Evolutionary conservation across 1,140 invertebrate species (phyloP), one percentile per base, ranked within the genome.

Genomic region (Drosophila guanche): DNA sequence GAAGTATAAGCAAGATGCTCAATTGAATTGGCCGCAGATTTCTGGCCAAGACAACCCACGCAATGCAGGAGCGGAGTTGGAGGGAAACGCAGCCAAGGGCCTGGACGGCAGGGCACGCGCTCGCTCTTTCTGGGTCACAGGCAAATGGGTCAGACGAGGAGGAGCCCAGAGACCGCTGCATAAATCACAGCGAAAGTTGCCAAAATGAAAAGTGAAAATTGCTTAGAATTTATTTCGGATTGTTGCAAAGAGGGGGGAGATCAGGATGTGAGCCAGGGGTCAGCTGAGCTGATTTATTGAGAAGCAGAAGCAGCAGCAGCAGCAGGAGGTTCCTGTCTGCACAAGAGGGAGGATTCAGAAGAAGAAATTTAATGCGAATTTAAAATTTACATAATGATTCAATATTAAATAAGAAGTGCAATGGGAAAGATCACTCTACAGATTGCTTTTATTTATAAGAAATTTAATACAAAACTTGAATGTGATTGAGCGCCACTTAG

Each of bases 111-210:
- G 8, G 8, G 8, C 29, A 10, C 33, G 55, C 40, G 22, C 42
- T 57, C 8, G 6, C 20, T 33, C 37, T 61, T 74, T 79, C 54
- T 84, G 68, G 80, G 76, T 85, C 81, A 85, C 41, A 71, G 53
- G 77, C 59, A 73, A 86, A 62, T 70, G 68, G 81, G 77, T 67
- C 63, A 80, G 53, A 23, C 59, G 43, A n/a, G 16, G 33, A 55
- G 57, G 51, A 58, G 58, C 56, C 42, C 48, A 40, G 46, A 43
- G 25, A 37, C 51, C 47, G 33, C 25, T 40, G 41, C 45, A 86
- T 85, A 86, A 85, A 85, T 86, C 81, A 81, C 46, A 55, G 73
- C 27, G 62, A 79, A 85, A 86, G 81, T 79, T 79, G 45, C 25
- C 22, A 70, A 71, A 48, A 46, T 66, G 70, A 74, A 74, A 74